Evolutionary conservation across 2,797 vertebrate species (phyloP).

Genomic region (Centroberyx gerrardi): DNA sequence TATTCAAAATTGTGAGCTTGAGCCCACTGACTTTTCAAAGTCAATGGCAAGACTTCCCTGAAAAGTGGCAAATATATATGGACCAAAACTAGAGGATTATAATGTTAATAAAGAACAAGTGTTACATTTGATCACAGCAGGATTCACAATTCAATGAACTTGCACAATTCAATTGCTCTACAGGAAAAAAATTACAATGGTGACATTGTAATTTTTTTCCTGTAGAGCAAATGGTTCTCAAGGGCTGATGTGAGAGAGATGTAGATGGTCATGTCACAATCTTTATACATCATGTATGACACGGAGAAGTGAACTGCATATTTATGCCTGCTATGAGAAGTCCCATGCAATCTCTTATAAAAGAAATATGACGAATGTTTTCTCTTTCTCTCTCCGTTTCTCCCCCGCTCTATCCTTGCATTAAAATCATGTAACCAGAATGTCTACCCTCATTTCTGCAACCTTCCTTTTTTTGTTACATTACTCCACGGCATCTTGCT

Average conservation of each 20-base stretch:
- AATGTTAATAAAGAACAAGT: constrained; percentile 25
- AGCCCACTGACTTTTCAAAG: constrained; percentile 49
- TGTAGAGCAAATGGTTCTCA: not conserved
- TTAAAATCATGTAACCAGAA: constrained; percentile 54
- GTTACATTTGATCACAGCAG: constrained; percentile 32
- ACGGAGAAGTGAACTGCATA: not conserved
- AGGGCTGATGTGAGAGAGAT: constrained; percentile 15
- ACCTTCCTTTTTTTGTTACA: constrained; percentile 62
- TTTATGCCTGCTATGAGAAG: not conserved
- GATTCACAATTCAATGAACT: constrained; percentile 20
- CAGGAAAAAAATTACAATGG: too few relatives aligned
- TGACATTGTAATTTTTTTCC: too few relatives aligned
- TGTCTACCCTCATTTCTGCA: constrained; percentile 64
- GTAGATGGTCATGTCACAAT: constrained; percentile 30
- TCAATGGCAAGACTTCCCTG: constrained; percentile 37
- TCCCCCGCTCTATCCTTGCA: not conserved
- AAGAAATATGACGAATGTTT: constrained; percentile 55
- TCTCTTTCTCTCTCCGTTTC: constrained; percentile 35
- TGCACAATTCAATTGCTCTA: too few relatives aligned
- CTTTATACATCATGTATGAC: constrained; percentile 34
- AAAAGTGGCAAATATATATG: constrained; percentile 43
- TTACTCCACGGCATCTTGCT: constrained; percentile 54
- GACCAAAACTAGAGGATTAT: constrained; percentile 24
- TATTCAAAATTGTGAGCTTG: constrained; percentile 36
- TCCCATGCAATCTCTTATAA: constrained; percentile 42